Evolutionary conservation across 1,140 invertebrate genomes (phyloP), one percentile per base, ranked within the genome.

Genomic region (Melitaea cinxia): DNA sequence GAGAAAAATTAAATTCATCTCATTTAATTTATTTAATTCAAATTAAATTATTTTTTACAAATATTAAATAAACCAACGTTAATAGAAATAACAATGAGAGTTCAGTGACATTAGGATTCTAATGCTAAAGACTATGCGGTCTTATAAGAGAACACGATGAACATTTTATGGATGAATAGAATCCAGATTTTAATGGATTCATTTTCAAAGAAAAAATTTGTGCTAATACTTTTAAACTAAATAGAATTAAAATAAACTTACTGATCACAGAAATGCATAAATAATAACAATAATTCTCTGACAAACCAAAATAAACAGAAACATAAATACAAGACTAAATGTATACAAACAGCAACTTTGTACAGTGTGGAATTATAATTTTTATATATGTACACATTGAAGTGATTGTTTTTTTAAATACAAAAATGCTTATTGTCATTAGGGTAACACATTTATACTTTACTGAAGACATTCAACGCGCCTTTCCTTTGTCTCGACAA

Each of bases 221-320:
- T 82, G 81, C 80, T 70, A 80, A 72, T 66, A 74, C 66, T 66
- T 68, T 24, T 72, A 72, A 67, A 65, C 49, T 58, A 66, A 72
- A 72, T 42, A 15, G 59, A 61, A 63, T 35, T 70, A 76, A 78
- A 72, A 72, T 67, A 73, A 76, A 79, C 72, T 73, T 74, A 77
- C 65, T 77, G 78, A 88, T 89, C 82, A 89, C 83, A 88, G 87
- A 89, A 84, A 88, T 85, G 80, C 82, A 82, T 81, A 77, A 82
- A 82, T 73, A 78, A 84, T 78, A 84, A 73, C 60, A 72, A 77
- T 78, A 85, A 82, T 84, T 69, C 72, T 84, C 71, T 79, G 77
- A 77, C 73, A 59, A 42, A 42, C 37, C 19, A 47, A 47, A 47
- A 47, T 47, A 47, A 47, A 47, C 42, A 47, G 47, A 77, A 72